Evolutionary conservation across 2,113 vertebrate genomes (phyloP), one percentile per base, ranked within the genome.

Genomic region (Ailurus styani): DNA sequence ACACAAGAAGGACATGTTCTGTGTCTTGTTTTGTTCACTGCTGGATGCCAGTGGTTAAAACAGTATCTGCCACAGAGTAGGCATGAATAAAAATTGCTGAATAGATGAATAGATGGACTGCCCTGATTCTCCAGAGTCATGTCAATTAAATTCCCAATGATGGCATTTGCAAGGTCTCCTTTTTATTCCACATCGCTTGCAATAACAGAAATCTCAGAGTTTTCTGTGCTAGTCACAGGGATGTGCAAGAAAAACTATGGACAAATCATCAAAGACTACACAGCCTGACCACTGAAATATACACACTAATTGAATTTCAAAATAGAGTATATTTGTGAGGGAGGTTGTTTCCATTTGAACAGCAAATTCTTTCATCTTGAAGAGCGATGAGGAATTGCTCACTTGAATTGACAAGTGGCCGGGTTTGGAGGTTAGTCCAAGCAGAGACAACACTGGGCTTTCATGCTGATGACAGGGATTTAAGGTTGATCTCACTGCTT

Each of bases 381-480:
- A 72, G 54, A 52, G 7, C 2, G 54, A 7, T 6, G 40, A 45
- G n/a, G 20, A 78, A n/a, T n/a, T n/a, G n/a, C n/a, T n/a, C n/a
- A n/a, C 52, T 52, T 52, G 47, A 70, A 42, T 27, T 40, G 4
- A 52, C 7, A 78, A 11, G n/a, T 23, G 57, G 11, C 7, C 14
- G 11, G 2, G 20, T 29, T 52, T 9, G 60, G n/a, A 77, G 12
- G 21, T 3, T 14, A 18, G 31, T 25, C 34, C 31, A 62, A 34
- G 6, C 11, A 34, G 7, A 50, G 6, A 29, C 14, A 12, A 2
- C 8, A 14, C 11, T 29, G 23, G 7, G 11, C 31, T 5, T n/a
- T 40, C 4, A 27, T 6, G 40, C 6, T 42, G 6, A 17, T 15
- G 10, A 50, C 10, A 8, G 7, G 50, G 42, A n/a, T 27, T 25